Evolutionary conservation across 2,797 vertebrate species (phyloP), one percentile per base, ranked within the genome.

Genomic region (Erithacus rubecula): DNA sequence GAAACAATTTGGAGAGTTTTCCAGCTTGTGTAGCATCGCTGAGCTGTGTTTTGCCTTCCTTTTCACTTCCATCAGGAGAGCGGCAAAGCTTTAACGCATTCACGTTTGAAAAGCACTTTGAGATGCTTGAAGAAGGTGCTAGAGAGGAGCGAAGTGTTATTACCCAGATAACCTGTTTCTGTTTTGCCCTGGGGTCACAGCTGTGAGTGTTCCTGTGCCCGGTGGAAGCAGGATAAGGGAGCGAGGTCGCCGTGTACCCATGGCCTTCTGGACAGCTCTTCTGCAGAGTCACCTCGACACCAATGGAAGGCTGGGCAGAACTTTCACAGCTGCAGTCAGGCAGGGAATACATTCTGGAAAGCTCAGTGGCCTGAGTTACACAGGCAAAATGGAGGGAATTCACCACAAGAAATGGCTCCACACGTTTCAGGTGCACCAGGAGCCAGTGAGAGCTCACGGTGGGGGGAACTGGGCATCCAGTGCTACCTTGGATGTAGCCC

Each of bases 1-100:
- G 96, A 96, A 96, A 96, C 96, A 92, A 67, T 92, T 90, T 84
- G 80, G 85, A 96, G 95, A 93, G 84, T 91, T 88, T 90, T 87
- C n/a, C 70, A 93, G 95, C 90, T 89, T 60, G 85, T 93, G 87
- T 88, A 88, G 94, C 89, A 63, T 91, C 55, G 59, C 94, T 39
- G 79, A 70, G 83, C 89, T 82, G 79, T 53, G 77, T 87, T 93
- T 92, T 6, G 22, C 90, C 85, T 91, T 51, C 63, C 65, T 79
- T 93, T 92, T 72, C 52, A 12, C 47, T 91, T 92, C 67, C 70
- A 64, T 87, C 67, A n/a, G 77, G 55, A 88, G 72, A 47, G 86
- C 41, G 91, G 87, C 70, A 80, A 62, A 81, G 90, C 90, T 91
- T 87, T 75, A 69, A 71, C 44, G 65, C 88, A 62, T 89, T 92